Conservation (phyloP, 2,113 vertebrate species). For the Pithys albifrons region DNA sequence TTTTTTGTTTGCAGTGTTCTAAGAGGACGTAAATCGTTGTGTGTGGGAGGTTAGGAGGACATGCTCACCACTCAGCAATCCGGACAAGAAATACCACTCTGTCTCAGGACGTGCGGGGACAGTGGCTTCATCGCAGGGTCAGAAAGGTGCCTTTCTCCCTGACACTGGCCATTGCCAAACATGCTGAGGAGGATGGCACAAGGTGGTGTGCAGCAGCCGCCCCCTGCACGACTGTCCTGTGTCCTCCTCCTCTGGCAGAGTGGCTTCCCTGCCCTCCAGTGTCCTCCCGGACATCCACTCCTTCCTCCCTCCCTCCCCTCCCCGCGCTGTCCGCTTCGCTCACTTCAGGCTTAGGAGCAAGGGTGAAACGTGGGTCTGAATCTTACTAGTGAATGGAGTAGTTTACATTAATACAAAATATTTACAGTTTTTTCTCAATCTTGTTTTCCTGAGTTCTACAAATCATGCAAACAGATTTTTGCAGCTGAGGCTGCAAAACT, state of each 20-base stretch:
- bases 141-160: not conserved
- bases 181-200: not conserved
- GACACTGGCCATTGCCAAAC: not conserved
- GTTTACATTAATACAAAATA: conserved; percentile 42
- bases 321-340: not conserved
- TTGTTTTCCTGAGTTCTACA: conserved; percentile 8
- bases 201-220: not conserved
- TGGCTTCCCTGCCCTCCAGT: fast-evolving
- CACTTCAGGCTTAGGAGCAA: not conserved
- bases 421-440: conserved; percentile 5
- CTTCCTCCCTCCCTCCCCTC: not conserved
- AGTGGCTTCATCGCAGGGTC: not conserved
- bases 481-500: not conserved
- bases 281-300: too few species aligned
- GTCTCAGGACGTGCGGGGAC: not conserved
- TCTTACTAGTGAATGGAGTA: not conserved
- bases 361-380: not conserved
- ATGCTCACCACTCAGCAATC: not conserved
- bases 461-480: not conserved
- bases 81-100: not conserved
- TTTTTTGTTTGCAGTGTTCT: not conserved
- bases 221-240: fast-evolving
- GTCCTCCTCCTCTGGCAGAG: not conserved
- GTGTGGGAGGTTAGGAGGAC: not conserved
- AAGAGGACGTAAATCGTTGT: not conserved